These are phyloP conservation scores for Sardina pilchardus DNA, from an alignment of 2,113 vertebrate genomes.

Conservation along the genomic window DNA sequence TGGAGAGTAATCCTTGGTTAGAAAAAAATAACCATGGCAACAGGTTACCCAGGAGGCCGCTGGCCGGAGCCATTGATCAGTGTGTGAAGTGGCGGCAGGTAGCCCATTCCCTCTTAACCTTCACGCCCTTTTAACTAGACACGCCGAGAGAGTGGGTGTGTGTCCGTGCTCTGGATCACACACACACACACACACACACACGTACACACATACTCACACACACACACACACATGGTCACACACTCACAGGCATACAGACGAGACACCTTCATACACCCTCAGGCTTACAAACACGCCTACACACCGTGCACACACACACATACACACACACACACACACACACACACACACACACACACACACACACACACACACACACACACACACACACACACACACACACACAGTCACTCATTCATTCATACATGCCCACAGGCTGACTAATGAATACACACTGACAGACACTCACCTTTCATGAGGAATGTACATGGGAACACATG, in stretches of 20 bases:
- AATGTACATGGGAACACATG: background rate
- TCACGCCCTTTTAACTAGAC: conserved; percentile 33
- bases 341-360: conserved; percentile 11
- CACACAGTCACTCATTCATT: background rate
- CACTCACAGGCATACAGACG: background rate
- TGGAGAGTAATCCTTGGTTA: conserved; percentile 44
- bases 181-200: conserved; percentile 7
- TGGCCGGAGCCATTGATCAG: conserved; percentile 46
- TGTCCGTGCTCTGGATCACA: background rate
- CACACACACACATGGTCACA: conserved; percentile 15
- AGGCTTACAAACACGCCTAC: too few relatives aligned
- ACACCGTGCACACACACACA: background rate
- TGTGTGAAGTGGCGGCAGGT: conserved; percentile 39
- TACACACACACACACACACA: background rate
- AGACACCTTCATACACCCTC: conserved; percentile 25
- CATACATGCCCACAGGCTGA: conserved; percentile 23
- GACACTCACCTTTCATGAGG: background rate
- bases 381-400: conserved; percentile 24
- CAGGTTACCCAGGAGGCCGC: conserved; percentile 41
- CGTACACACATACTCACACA: conserved; percentile 15
- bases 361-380: conserved; percentile 3
- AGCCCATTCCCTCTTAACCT: conserved; percentile 38
- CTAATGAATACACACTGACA: background rate
- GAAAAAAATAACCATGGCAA: conserved; percentile 50
- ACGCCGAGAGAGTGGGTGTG: background rate